phyloP scores from a whole-genome alignment of 2,113 vertebrate genomes.

The Heloderma charlesbogerti region DNA sequence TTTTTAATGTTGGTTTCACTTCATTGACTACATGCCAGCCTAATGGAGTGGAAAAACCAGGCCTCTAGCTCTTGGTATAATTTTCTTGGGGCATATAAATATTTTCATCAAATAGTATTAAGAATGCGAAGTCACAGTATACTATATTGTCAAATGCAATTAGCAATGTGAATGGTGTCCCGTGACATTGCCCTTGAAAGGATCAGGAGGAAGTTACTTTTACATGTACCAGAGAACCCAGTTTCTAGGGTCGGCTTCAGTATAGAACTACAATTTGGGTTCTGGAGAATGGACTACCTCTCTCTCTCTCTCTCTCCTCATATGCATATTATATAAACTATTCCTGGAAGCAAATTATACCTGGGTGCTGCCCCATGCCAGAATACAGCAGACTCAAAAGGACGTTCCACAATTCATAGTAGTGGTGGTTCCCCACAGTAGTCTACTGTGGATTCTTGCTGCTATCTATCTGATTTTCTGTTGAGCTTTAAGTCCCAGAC shows the following conservation, averaged over 20 bases:
- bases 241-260: neutral
- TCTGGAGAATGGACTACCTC: neutral
- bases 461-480: neutral
- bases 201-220: accelerated
- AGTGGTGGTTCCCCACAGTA: neutral
- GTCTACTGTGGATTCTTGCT: neutral
- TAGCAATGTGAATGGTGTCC: accelerated
- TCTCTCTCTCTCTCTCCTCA: neutral
- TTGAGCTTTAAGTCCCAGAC: neutral
- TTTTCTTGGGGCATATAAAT: neutral
- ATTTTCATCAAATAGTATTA: neutral
- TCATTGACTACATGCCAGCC: accelerated
- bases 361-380: neutral
- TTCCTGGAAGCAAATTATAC: neutral
- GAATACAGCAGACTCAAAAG: neutral
- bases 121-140: neutral
- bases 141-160: neutral
- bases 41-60: neutral
- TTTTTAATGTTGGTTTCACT: neutral
- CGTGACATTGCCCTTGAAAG: neutral
- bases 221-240: accelerated
- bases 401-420: neutral
- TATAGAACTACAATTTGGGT: neutral
- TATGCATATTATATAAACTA: neutral
- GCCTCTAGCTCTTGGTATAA: accelerated